Percentiles rank a stretch among this genome's conserved stretches.
Conservation (phyloP, 2,113 vertebrate genomes). For the Cryptoleucopteryx plumbea region DNA sequence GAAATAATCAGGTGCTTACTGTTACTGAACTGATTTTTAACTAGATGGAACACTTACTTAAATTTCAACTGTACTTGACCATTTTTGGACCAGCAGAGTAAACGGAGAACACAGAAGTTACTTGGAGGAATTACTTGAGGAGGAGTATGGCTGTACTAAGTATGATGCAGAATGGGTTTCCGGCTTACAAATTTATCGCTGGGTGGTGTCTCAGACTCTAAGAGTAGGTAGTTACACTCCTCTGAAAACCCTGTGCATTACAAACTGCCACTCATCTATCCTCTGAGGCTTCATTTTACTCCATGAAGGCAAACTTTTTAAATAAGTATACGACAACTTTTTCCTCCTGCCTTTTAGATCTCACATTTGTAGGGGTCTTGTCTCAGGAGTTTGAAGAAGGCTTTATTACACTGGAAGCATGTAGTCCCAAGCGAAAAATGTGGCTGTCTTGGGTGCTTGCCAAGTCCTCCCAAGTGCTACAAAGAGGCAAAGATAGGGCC, state of each 20-base stretch:
- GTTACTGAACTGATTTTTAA: not conserved
- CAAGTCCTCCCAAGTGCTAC: not conserved
- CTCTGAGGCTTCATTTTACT: not conserved
- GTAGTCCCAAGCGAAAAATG: not conserved
- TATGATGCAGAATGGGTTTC: not conserved
- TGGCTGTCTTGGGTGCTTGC: not conserved
- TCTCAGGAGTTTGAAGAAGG: not conserved
- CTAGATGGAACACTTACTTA: not conserved
- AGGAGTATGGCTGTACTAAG: too few relatives aligned
- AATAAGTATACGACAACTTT: not conserved
- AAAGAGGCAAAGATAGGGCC: not conserved
- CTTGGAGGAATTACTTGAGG: not conserved
- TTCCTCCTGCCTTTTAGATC: not conserved
- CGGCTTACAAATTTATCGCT: not conserved
- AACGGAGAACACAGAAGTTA: not conserved
- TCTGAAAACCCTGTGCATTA: not conserved
- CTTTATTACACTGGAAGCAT: not conserved
- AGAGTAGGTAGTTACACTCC: not conserved
- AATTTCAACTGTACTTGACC: not conserved
- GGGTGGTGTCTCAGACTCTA: not conserved
- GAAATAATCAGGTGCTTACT: not conserved
- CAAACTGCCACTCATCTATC: not conserved
- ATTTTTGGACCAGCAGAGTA: not conserved
- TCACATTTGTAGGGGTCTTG: not conserved
- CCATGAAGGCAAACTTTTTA: not conserved